Evolutionary conservation across 2,113 vertebrate species (phyloP).

Genomic region (Perca fluviatilis): DNA sequence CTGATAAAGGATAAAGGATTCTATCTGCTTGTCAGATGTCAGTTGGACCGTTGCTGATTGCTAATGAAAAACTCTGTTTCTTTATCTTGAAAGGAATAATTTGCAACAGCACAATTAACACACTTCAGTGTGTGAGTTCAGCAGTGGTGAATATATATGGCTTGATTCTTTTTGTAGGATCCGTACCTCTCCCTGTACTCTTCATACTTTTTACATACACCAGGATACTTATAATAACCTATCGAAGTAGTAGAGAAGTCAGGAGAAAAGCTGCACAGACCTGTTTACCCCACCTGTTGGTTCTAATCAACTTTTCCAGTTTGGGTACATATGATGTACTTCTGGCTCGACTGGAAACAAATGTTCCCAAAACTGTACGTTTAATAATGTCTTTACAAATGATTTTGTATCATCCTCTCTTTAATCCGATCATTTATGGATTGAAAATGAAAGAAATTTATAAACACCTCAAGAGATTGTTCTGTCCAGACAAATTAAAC

Average conservation of each 20-base stretch:
- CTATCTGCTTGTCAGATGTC: neutral
- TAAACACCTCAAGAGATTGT: conserved; percentile 15
- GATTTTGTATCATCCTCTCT: conserved; percentile 34
- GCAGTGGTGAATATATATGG: too few relatives aligned
- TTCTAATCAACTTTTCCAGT: conserved; percentile 4
- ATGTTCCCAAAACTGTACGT: conserved; percentile 21
- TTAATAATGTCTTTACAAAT: conserved; percentile 48
- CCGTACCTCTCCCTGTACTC: too few relatives aligned
- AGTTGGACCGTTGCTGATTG: neutral
- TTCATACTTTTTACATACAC: too few relatives aligned
- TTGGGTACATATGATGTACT: conserved; percentile 19
- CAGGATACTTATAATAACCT: too few relatives aligned
- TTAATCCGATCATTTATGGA: conserved; percentile 55
- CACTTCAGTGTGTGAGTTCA: too few relatives aligned
- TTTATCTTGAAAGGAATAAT: conserved; percentile 30
- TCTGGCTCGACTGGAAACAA: neutral
- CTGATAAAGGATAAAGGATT: too few relatives aligned
- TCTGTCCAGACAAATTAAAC: too few relatives aligned
- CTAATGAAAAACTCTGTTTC: neutral
- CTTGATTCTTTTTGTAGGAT: too few relatives aligned
- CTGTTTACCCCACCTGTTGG: too few relatives aligned
- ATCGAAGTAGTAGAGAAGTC: too few relatives aligned
- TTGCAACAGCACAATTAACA: conserved; percentile 9
- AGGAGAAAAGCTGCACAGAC: too few relatives aligned
- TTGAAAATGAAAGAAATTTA: conserved; percentile 37